A percentile compares a stretch with the other conserved stretches of the same genome.
These are phyloP conservation scores for Pelusios castaneus DNA, from an alignment of 2,113 vertebrate genomes.

Conservation along the genomic window DNA sequence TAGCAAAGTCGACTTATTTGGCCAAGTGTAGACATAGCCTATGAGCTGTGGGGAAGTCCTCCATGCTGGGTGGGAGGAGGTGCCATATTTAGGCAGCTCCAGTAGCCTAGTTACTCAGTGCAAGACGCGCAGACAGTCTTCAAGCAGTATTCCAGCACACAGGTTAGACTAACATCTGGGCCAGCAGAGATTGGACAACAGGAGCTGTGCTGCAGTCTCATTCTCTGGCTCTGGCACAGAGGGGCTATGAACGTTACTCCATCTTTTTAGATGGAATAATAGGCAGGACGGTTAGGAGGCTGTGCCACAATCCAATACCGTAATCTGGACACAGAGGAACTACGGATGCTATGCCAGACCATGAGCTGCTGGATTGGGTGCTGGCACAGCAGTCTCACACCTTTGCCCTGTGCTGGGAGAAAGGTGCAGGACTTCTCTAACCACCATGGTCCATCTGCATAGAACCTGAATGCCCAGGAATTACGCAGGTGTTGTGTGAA, in stretches of 20 bases:
- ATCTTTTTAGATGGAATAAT: neutral
- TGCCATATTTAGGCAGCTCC: too few relatives aligned
- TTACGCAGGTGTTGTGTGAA: neutral
- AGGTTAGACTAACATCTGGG: neutral
- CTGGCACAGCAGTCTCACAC: neutral
- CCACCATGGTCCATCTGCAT: neutral
- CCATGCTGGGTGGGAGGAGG: accelerated
- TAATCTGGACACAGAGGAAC: neutral
- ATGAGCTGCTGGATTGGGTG: neutral
- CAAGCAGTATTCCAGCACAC: neutral
- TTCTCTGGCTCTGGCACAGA: neutral
- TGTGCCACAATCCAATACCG: accelerated
- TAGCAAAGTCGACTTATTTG: too few relatives aligned
- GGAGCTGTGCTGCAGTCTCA: neutral
- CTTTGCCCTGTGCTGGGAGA: accelerated
- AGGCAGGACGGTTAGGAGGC: neutral
- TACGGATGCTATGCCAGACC: accelerated
- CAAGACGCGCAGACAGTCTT: neutral
- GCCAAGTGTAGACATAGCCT: too few relatives aligned
- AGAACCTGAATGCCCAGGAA: neutral
- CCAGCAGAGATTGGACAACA: neutral
- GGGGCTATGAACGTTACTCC: neutral
- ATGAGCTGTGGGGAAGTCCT: neutral
- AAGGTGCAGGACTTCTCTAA: neutral
- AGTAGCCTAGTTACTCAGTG: neutral